Conservation (phyloP, 2,888 invertebrate genomes). For the Lycophotia porphyrea region DNA sequence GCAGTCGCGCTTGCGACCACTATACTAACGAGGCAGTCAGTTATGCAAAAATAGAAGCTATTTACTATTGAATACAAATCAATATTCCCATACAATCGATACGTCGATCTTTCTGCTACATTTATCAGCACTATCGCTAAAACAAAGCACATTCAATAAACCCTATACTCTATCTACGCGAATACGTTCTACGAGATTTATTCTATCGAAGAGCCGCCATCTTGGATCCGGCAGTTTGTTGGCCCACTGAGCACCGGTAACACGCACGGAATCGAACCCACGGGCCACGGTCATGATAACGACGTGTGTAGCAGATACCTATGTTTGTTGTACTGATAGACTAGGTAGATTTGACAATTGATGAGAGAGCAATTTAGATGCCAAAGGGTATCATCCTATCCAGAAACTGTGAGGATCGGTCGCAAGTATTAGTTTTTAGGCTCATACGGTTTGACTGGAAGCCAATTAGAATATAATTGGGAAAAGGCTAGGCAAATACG, state of each 20-base stretch:
- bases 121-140: constrained; percentile 55
- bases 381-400: not conserved
- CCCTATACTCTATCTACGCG: constrained; percentile 58
- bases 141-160: constrained; percentile 60
- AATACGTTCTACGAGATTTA: constrained; percentile 75
- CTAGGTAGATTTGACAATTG: not conserved
- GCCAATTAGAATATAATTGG: not conserved
- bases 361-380: not conserved
- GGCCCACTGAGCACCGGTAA: constrained; percentile 68
- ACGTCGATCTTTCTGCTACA: constrained; percentile 57
- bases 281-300: constrained; percentile 33
- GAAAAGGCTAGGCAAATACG: not conserved
- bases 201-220: constrained; percentile 67
- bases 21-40: no score
- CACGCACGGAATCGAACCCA: constrained; percentile 61
- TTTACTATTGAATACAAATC: constrained; percentile 1
- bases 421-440: not conserved
- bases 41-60: not conserved
- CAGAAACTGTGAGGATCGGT: not conserved
- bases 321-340: not conserved
- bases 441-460: not conserved
- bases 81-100: constrained; percentile 14
- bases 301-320: not conserved
- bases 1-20: no score
- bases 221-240: constrained; percentile 67